Evolutionary conservation across 2,797 vertebrate species (phyloP), one percentile per base, ranked within the genome.

Genomic region (Leucoraja ocellata): DNA sequence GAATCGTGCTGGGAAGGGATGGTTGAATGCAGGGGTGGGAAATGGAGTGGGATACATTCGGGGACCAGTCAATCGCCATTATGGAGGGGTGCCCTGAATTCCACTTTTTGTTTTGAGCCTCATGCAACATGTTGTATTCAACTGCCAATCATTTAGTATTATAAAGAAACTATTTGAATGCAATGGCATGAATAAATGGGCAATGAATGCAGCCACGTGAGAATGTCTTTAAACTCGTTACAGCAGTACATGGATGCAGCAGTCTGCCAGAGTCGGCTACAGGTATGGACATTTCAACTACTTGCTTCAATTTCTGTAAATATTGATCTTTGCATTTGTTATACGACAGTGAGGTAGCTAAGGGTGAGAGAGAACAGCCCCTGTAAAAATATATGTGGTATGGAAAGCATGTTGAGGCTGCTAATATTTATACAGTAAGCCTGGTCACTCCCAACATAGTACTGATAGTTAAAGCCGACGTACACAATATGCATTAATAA

Each of bases 251-350:
- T 58, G 90, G 71, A 71, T 46, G 68, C 90, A 92, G 71, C 90
- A n/a, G 8, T 76, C 71, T 76, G 90, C 90, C 68, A 92, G 36
- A 92, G 71, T 92, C 71, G 71, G 0, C 76, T 76, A 28, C 71
- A 92, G 90, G 71, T 92, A 92, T 54, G 90, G 90, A 92, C 73
- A 46, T 25, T 92, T 71, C 90, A 76, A 8, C 73, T 74, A 92
- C 16, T 92, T 73, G 5, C 65, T 91, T 74, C 46, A 36, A 76
- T 28, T 74, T 92, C 71, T 92, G 39, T 92, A 58, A 28, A 71
- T 91, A 71, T 14, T 91, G 4, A 1, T 25, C 21, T 61, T 88
- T 39, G 36, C 65, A 14, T 14, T 73, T 36, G 32, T 58, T 68
- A 61, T 39, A 71, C 46, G 58, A 39, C 86, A 68, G 36, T 91